A percentile compares a stretch with the other conserved stretches of the same genome.
These are phyloP conservation scores for Synergus japonicus DNA, from an alignment of 2,888 invertebrate genomes.

Conservation along the genomic window DNA sequence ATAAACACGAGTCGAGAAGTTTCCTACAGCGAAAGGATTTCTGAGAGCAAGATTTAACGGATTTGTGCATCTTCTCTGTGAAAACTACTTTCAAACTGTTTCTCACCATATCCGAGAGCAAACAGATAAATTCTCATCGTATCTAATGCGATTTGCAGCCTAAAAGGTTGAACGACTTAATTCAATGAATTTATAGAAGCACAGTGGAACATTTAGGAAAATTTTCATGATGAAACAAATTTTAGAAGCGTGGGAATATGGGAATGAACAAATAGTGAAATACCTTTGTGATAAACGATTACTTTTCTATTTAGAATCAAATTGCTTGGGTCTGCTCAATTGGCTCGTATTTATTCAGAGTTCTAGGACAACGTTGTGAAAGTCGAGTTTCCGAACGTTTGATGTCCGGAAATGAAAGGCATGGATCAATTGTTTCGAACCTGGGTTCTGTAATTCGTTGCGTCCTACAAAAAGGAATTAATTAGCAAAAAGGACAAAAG, in stretches of 20 bases:
- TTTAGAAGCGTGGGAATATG: too few species aligned
- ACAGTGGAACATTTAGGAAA: not conserved
- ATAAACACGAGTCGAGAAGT: constrained; percentile 8
- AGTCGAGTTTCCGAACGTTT: not conserved
- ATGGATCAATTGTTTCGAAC: not conserved
- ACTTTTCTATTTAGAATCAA: not conserved
- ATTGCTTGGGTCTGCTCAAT: not conserved
- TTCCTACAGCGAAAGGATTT: not conserved
- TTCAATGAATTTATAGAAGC: not conserved
- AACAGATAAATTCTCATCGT: not conserved
- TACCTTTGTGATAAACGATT: too few species aligned
- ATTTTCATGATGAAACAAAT: too few species aligned
- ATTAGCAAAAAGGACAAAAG: not conserved
- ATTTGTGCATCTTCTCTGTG: constrained; percentile 1
- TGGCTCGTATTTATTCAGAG: not conserved
- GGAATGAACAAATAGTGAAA: too few species aligned
- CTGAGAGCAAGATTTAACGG: not conserved
- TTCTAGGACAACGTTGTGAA: not conserved
- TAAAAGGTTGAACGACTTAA: not conserved
- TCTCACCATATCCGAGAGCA: not conserved
- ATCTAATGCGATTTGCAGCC: constrained; percentile 6
- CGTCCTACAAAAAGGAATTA: not conserved
- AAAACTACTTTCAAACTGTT: constrained; percentile 21
- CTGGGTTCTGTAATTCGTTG: not conserved
- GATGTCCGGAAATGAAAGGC: not conserved